Percentiles rank a stretch among this genome's conserved stretches.
Evolutionary conservation across 2,113 vertebrate species (phyloP).

Genomic region (Shinisaurus crocodilurus): DNA sequence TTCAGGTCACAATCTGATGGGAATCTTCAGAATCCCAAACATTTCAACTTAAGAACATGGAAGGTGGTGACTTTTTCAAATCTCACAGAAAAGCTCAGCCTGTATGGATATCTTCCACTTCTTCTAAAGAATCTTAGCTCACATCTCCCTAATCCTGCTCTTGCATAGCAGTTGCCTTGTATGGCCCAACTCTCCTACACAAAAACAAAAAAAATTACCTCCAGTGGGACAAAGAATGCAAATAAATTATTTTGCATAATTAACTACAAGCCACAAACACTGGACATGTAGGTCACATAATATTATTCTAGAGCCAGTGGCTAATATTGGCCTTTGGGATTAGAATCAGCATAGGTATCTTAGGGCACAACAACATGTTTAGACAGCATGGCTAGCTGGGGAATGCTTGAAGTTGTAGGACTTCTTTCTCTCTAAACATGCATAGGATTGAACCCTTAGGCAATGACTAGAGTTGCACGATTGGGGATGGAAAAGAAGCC

Average conservation of each 20-base stretch:
- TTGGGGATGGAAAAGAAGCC: no score
- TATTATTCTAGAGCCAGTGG: neutral
- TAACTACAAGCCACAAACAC: neutral
- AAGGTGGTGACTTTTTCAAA: neutral
- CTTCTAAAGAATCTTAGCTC: neutral
- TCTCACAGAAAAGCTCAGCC: neutral
- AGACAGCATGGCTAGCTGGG: no score
- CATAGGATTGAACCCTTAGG: no score
- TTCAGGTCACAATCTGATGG: neutral
- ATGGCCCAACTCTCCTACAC: neutral
- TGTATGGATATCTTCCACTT: neutral
- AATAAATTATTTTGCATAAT: neutral
- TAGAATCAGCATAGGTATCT: conserved; percentile 16
- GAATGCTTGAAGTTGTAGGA: no score
- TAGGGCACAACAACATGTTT: no score
- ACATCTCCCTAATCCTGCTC: neutral
- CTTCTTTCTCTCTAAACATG: no score
- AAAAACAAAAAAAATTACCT: neutral
- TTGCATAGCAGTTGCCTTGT: neutral
- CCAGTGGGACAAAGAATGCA: neutral
- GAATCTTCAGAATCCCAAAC: neutral
- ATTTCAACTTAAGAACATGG: neutral
- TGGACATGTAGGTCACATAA: neutral
- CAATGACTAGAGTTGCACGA: no score
- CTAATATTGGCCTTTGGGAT: conserved; percentile 34